Percentiles rank a stretch among this genome's conserved stretches.
phyloP scores from a whole-genome alignment of 2,888 invertebrate genomes.

The Corythucha ciliata region DNA sequence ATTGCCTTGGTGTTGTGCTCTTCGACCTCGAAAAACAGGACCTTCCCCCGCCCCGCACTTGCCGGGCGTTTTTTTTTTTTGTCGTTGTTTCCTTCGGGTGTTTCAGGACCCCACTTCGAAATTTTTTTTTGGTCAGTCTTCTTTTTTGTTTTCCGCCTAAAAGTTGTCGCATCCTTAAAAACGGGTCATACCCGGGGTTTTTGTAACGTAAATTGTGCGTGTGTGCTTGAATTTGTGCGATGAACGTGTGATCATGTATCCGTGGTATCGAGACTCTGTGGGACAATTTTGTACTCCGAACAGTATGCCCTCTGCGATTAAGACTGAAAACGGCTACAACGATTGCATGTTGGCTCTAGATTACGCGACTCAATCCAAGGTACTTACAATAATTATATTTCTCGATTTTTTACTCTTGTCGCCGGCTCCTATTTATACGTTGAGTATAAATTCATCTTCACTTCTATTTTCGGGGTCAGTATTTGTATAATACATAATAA shows the following conservation, averaged over 20 bases:
- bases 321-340: conserved; percentile 56
- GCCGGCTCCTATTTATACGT: too few species aligned
- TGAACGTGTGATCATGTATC: conserved; percentile 46
- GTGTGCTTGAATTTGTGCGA: conserved; percentile 22
- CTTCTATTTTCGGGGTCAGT: too few species aligned
- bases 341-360: conserved; percentile 62
- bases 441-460: too few species aligned
- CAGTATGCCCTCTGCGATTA: conserved; percentile 54
- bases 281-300: conserved; percentile 43
- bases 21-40: background rate
- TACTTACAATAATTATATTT: conserved; percentile 41
- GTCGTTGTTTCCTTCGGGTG: background rate
- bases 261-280: conserved; percentile 53
- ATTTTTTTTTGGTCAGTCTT: conserved; percentile 2
- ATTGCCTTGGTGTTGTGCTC: background rate
- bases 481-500: too few species aligned
- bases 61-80: conserved; percentile 1
- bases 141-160: conserved; percentile 11
- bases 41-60: background rate
- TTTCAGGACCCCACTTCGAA: background rate
- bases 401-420: too few species aligned
- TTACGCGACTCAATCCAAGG: conserved; percentile 59
- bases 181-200: background rate
- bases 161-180: conserved; percentile 2
- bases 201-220: conserved; percentile 14